A percentile compares a stretch with the other conserved stretches of the same genome.
Evolutionary conservation across 1,140 invertebrate species (phyloP).

Genomic region (Wiebesia pumilae): DNA sequence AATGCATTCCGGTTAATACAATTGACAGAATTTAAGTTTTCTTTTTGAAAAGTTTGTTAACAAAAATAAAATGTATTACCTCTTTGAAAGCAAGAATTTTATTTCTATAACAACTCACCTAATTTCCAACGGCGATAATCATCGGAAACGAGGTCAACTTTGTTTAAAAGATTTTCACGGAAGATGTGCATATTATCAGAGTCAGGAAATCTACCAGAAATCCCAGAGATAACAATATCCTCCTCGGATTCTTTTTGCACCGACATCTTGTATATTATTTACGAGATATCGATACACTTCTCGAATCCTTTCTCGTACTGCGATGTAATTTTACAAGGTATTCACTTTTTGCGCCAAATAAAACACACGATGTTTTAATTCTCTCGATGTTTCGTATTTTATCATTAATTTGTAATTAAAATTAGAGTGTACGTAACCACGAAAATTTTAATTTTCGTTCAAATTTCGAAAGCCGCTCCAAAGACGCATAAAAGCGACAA

Average conservation of each 20-base stretch:
- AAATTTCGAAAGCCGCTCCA: not conserved
- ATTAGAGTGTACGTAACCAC: not conserved
- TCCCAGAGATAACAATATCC: conserved; percentile 88
- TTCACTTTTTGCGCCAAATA: not conserved
- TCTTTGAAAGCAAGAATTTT: no score
- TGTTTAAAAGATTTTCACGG: conserved; percentile 83
- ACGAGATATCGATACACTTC: not conserved
- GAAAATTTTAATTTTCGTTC: not conserved
- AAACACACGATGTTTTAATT: not conserved
- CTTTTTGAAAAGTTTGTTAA: no score
- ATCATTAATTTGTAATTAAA: not conserved
- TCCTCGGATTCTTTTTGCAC: conserved; percentile 74
- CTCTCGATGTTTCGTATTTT: not conserved
- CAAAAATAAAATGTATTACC: no score
- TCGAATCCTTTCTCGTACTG: not conserved
- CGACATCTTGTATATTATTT: not conserved
- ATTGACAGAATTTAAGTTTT: no score
- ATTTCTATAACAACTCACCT: no score
- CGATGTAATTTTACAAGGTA: not conserved
- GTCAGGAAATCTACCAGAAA: conserved; percentile 91
- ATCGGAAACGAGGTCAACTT: conserved; percentile 88
- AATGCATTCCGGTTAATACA: no score
- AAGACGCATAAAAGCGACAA: no score
- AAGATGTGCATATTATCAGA: conserved; percentile 87
- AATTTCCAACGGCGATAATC: conserved; percentile 86